Evolutionary conservation across 1,140 invertebrate genomes (phyloP).

Genomic region (Drosophila mauritiana): DNA sequence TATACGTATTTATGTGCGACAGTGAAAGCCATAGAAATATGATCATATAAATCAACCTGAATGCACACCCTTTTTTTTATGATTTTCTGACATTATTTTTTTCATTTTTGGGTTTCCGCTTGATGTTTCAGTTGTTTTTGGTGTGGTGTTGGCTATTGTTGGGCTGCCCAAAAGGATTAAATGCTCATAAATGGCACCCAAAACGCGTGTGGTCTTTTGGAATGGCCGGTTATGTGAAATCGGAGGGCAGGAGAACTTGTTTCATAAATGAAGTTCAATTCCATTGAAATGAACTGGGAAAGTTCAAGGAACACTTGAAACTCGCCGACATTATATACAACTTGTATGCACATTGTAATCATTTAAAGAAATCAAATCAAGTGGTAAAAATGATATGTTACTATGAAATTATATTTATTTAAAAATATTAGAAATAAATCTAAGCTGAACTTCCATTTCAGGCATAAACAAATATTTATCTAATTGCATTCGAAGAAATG

Average conservation of each 20-base stretch:
- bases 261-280: constrained; percentile 40
- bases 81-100: not conserved
- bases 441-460: not conserved
- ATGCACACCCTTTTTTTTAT: constrained; percentile 58
- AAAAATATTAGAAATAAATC: no score
- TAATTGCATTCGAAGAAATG: not conserved
- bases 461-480: not conserved
- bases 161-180: constrained; percentile 67
- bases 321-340: not conserved
- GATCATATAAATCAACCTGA: constrained; percentile 65
- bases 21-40: constrained; percentile 79
- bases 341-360: not conserved
- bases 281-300: constrained; percentile 22
- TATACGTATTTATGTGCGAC: constrained; percentile 54
- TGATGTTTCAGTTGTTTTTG: constrained; percentile 32
- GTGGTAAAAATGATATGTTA: no score
- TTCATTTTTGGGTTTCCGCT: constrained; percentile 27
- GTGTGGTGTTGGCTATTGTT: constrained; percentile 33
- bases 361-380: not conserved
- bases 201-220: constrained; percentile 25
- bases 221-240: constrained; percentile 18
- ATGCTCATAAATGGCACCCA: constrained; percentile 60
- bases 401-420: no score
- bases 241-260: constrained; percentile 44
- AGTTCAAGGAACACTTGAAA: constrained; percentile 38